Base-by-base conservation (phyloP, 2,888 invertebrate genomes). In the Escarpia spicata region DNA sequence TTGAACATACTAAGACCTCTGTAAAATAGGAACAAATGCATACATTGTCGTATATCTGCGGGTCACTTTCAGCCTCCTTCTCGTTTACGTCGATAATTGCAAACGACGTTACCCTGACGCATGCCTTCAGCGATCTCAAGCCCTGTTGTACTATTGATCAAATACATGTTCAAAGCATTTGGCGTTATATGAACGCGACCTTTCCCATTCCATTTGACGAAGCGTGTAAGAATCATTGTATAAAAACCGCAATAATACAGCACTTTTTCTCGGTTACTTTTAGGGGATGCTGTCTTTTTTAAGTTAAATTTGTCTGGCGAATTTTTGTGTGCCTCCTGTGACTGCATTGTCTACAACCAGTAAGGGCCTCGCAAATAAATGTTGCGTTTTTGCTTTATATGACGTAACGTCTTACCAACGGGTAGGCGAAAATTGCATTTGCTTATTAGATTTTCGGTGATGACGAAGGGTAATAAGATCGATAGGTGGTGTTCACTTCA, bases 371-470 rank as follows among this genome's bases (percentile, higher is more conserved):
- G 75, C 26, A 75, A 75, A 75, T 19, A 26, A 75, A 75, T 75
- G 75, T 75, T 75, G 19, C 19, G 19, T 15, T 75, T 75, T 75
- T 75, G 26, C 26, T 15, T 6, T 75, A 6, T 75, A 26, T 75
- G 75, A 75, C 75, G 75, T 75, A 75, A 75, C 19, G 19, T 75
- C 75, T 15, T 75, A 75, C 75, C 75, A 75, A 4, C 75, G 75
- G 26, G 75, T n/a, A 75, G 75, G n/a, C 75, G 75, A 75, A 75
- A 75, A 75, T 26, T 6, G 26, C 75, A 75, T 75, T 75, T 26
- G 75, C 75, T 75, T n/a, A 75, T 75, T 75, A 26, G 75, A 75
- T 75, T 75, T 26, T 75, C 75, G 75, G 75, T n/a, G 75, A 75
- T 75, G 75, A 75, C 75, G 26, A 75, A 75, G 75, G 3, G 75